Conservation (phyloP, 2,888 invertebrate species). For the Elaeidobius kamerunicus region DNA sequence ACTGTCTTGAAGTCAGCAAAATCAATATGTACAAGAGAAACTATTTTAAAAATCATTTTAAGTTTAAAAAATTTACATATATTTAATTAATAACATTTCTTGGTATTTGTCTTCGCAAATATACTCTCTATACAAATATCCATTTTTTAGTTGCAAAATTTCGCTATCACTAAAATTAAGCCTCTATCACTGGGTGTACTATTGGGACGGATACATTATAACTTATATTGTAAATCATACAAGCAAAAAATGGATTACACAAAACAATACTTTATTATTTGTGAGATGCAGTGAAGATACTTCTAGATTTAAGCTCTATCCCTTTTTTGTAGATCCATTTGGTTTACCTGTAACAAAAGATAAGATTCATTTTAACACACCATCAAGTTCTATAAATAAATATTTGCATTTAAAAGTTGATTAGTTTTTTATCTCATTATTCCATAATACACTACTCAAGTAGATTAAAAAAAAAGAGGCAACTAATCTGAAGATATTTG, state of each 20-base stretch:
- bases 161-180: constrained; percentile 18
- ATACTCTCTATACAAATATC: constrained; percentile 3
- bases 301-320: constrained; percentile 33
- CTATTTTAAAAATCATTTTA: too few species aligned
- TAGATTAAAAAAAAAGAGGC: too few species aligned
- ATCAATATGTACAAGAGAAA: too few species aligned
- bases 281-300: constrained; percentile 6
- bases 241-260: constrained; percentile 16
- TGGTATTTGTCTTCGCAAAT: constrained; percentile 10
- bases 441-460: too few species aligned
- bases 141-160: constrained; percentile 23
- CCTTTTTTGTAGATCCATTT: constrained; percentile 43
- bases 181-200: constrained; percentile 25
- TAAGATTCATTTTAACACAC: too few species aligned
- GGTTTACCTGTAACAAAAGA: constrained; percentile 44
- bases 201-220: constrained; percentile 20
- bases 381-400: neutral
- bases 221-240: constrained; percentile 14
- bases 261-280: neutral
- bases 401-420: neutral
- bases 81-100: constrained; percentile 6
- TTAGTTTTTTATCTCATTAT: too few species aligned
- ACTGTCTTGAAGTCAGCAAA: too few species aligned
- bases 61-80: too few species aligned
- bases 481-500: too few species aligned